phyloP scores from a whole-genome alignment of 2,888 invertebrate genomes.

The Plutella xylostella region DNA sequence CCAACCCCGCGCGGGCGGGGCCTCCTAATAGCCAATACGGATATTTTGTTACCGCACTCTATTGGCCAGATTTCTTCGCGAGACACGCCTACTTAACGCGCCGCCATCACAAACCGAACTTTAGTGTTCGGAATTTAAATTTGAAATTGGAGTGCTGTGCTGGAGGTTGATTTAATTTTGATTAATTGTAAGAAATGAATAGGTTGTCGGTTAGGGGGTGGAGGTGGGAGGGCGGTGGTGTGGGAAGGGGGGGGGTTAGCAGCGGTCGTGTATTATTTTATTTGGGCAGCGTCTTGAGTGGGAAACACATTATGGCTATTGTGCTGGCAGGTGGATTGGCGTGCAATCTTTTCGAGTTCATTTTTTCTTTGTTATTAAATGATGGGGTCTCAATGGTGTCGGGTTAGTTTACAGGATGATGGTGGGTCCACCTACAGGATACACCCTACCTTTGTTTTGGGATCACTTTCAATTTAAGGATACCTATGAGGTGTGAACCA shows the following conservation, averaged over 20 bases:
- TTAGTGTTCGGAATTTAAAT: conserved; percentile 25
- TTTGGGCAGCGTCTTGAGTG: conserved; percentile 2
- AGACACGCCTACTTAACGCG: conserved; percentile 48
- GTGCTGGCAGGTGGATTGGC: neutral
- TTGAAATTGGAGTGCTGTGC: conserved; percentile 26
- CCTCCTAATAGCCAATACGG: conserved; percentile 71
- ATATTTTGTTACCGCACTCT: conserved; percentile 70
- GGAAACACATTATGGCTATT: neutral
- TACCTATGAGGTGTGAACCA: no score
- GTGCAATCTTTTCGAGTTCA: neutral
- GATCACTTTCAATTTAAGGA: no score
- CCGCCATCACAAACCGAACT: conserved; percentile 31
- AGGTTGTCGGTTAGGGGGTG: conserved; percentile 26
- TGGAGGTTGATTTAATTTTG: conserved; percentile 60
- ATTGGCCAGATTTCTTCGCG: conserved; percentile 72
- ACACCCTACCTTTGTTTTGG: no score
- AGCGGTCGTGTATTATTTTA: conserved; percentile 8
- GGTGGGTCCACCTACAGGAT: no score
- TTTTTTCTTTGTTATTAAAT: neutral
- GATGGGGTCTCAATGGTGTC: neutral
- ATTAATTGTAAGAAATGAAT: conserved; percentile 68
- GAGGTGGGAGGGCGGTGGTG: neutral
- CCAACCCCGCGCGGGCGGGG: conserved; percentile 51
- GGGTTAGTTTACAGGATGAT: no score
- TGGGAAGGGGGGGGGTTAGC: conserved; percentile 15